These are phyloP conservation scores for Pocota personata DNA, from an alignment of 2,888 invertebrate genomes.

Conservation along the genomic window DNA sequence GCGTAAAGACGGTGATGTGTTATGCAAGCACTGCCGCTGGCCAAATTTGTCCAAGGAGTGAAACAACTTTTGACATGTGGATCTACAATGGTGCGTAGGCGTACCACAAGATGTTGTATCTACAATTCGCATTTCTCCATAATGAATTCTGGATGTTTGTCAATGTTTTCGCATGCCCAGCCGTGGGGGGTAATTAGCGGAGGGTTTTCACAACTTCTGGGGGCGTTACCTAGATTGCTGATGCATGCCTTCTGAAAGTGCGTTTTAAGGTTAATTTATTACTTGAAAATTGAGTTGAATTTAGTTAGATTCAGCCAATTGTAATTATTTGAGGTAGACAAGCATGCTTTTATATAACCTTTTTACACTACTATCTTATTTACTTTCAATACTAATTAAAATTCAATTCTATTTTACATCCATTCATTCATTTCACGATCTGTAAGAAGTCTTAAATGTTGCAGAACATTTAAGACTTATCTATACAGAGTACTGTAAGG, in stretches of 20 bases:
- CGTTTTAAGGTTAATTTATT: conserved; percentile 61
- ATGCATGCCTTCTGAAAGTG: conserved; percentile 63
- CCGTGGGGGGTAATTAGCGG: conserved; percentile 61
- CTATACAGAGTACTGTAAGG: too few relatives aligned
- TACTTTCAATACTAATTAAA: not conserved
- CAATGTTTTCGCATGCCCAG: conserved; percentile 56
- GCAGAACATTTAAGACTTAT: too few relatives aligned
- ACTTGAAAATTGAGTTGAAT: conserved; percentile 34
- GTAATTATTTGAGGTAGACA: not conserved
- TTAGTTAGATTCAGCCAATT: not conserved
- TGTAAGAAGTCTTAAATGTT: too few relatives aligned
- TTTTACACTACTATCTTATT: too few relatives aligned
- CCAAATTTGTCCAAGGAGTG: conserved; percentile 56
- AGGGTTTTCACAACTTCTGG: conserved; percentile 46
- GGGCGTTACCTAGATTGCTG: conserved; percentile 57
- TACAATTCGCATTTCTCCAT: conserved; percentile 22
- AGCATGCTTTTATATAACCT: not conserved
- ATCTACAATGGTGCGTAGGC: conserved; percentile 60
- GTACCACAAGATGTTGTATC: conserved; percentile 41
- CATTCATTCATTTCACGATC: too few relatives aligned
- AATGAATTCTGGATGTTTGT: conserved; percentile 69
- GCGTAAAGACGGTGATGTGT: conserved; percentile 54
- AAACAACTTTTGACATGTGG: conserved; percentile 49
- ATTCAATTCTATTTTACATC: too few relatives aligned
- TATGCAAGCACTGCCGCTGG: conserved; percentile 59